Evolutionary conservation across 2,113 vertebrate species (phyloP), one percentile per base, ranked within the genome.

Genomic region (Azemiops feae): DNA sequence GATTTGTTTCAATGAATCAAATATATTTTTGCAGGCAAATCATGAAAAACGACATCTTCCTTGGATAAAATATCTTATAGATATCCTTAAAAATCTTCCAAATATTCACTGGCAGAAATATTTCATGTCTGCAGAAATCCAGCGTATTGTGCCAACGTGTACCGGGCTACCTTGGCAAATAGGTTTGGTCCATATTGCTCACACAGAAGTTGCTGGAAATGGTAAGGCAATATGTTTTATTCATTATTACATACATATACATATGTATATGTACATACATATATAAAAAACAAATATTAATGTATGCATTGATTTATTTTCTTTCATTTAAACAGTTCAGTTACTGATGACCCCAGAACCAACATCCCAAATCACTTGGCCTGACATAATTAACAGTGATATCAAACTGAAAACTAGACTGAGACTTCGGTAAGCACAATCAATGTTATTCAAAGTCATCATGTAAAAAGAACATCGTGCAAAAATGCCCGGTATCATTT

Each of bases 21-120:
- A 96, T 97, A 23, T 96, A 55, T 94, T 94, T 96, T 97, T 97
- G 55, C 91, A 98, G 96, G 86, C 91, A 93, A 94, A 96, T 95
- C 91, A 92, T 57, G 93, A 93, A 96, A 92, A 93, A 60, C 85
- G 95, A 0, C 92, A 94, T 93, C 74, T 64, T 58, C 94, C 95
- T 89, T 93, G 95, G 0, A 27, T 97, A 89, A 94, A 89, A 53
- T 95, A 94, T 85, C 25, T 96, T 85, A 93, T 96, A 93, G 96
- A 95, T 55, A 93, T 91, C 90, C 92, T 94, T 91, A 96, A 97
- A 94, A 96, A 88, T 89, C 96, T 95, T 47, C 64, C 96, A 81
- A 85, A 93, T 57, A 93, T 91, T 91, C 95, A 96, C n/a, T 97
- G 96, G 96, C 96, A 93, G 52, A 97, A 98, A 93, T 89, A 93